Percentiles rank a stretch among this genome's conserved stretches.
These are phyloP conservation scores for Brachionus rotundiformis DNA, from an alignment of 1,140 invertebrate species.

Conservation along the genomic window DNA sequence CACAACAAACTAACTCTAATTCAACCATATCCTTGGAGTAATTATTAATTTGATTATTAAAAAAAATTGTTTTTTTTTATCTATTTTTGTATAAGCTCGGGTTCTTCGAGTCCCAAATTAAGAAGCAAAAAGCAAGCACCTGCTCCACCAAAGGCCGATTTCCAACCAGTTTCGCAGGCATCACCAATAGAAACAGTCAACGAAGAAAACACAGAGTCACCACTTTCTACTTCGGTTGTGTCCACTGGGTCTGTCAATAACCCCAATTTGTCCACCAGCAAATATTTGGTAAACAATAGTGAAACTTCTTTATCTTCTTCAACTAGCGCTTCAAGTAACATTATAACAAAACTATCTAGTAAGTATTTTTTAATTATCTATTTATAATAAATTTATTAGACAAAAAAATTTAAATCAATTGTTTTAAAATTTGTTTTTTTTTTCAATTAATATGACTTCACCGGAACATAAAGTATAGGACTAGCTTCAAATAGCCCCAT, in stretches of 20 bases:
- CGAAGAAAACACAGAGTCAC: neutral
- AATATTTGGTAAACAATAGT: conserved; percentile 12
- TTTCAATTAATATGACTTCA: conserved; percentile 39
- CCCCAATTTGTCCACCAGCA: neutral
- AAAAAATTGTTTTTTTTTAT: neutral
- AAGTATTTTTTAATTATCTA: neutral
- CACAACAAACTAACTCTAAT: conserved; percentile 34
- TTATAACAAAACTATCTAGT: conserved; percentile 23
- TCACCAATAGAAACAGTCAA: conserved; percentile 21
- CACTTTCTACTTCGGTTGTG: conserved; percentile 28
- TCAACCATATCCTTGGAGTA: conserved; percentile 31
- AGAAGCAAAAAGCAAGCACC: conserved; percentile 48
- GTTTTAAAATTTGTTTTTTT: conserved; percentile 22
- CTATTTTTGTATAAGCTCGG: neutral
- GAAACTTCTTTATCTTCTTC: conserved; percentile 20
- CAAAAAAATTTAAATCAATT: neutral
- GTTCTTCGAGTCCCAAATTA: conserved; percentile 40
- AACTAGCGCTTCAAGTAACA: conserved; percentile 6
- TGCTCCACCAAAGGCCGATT: conserved; percentile 8
- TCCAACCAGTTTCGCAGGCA: neutral
- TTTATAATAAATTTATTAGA: neutral
- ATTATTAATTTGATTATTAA: neutral
- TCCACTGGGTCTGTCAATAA: neutral
- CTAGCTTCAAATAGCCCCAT: conserved; percentile 34
- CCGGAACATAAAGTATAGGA: conserved; percentile 47